phyloP scores from a whole-genome alignment of 2,113 vertebrate genomes.

The Origma solitaria region DNA sequence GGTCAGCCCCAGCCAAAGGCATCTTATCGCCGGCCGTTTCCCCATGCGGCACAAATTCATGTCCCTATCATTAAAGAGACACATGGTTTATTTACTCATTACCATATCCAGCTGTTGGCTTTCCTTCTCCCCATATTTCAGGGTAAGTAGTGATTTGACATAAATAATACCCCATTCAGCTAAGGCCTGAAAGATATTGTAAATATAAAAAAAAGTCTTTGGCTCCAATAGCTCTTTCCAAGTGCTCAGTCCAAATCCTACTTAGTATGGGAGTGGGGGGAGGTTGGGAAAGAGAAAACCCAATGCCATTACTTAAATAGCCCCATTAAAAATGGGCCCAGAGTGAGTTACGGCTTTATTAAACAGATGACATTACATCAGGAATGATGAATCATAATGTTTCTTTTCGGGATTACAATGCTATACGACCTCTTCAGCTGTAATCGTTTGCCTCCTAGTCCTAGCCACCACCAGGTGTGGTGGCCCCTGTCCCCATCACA shows the following conservation, averaged over 20 bases:
- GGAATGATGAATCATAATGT: constrained; percentile 70
- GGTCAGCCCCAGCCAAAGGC: constrained; percentile 22
- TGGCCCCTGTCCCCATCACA: constrained; percentile 1
- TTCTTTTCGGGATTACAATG: constrained; percentile 63
- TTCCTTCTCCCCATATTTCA: constrained; percentile 66
- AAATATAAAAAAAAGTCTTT: constrained; percentile 51
- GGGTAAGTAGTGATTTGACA: constrained; percentile 60
- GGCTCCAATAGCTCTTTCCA: constrained; percentile 25
- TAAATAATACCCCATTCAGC: constrained; percentile 64
- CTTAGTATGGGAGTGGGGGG: constrained; percentile 2
- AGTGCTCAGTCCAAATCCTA: constrained; percentile 2
- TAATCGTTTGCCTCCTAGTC: constrained; percentile 55
- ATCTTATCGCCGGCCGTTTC: not conserved
- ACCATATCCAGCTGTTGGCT: constrained; percentile 69
- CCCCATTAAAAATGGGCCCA: constrained; percentile 65
- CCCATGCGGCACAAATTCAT: constrained; percentile 54
- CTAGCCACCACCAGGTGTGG: constrained; percentile 45
- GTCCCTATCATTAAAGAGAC: constrained; percentile 63
- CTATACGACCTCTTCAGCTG: constrained; percentile 56
- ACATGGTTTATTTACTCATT: constrained; percentile 70
- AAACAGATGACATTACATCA: constrained; percentile 69
- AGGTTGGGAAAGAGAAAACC: constrained; percentile 11
- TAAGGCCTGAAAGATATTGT: constrained; percentile 45
- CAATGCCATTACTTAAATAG: constrained; percentile 55
- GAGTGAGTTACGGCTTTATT: constrained; percentile 68